phyloP scores from a whole-genome alignment of 2,797 vertebrate genomes.

The Prunella strophiata region DNA sequence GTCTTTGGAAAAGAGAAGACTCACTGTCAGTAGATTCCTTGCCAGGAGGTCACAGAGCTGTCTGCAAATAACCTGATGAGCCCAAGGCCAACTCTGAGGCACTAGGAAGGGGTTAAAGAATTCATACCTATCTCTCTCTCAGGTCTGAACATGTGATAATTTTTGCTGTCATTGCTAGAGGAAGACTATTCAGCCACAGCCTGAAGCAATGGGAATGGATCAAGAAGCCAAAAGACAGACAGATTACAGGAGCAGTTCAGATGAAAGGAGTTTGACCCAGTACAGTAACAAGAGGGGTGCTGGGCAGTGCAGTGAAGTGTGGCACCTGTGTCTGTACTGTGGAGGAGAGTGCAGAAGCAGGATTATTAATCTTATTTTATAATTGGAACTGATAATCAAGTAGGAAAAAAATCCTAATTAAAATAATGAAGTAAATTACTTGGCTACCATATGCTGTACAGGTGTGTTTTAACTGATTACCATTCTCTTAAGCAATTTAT shows the following conservation, averaged over 20 bases:
- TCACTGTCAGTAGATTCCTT: neutral
- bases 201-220: neutral
- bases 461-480: constrained; percentile 56
- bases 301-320: rapidly evolving
- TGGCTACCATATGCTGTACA: constrained; percentile 62
- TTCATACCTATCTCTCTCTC: neutral
- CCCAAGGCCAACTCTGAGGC: neutral
- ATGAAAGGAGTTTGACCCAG: neutral
- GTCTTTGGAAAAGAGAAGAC: neutral
- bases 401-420: constrained; percentile 42
- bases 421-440: constrained; percentile 51
- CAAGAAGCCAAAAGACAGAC: neutral
- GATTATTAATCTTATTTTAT: constrained; percentile 28
- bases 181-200: neutral
- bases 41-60: neutral
- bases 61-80: neutral
- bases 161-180: constrained; percentile 1
- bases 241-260: neutral
- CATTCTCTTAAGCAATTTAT: constrained; percentile 52
- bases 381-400: constrained; percentile 1
- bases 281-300: neutral
- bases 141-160: constrained; percentile 5
- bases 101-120: neutral
- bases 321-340: neutral
- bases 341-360: neutral